Evolutionary conservation across 2,113 vertebrate genomes (phyloP).

Genomic region (Mormyrus iriodes): DNA sequence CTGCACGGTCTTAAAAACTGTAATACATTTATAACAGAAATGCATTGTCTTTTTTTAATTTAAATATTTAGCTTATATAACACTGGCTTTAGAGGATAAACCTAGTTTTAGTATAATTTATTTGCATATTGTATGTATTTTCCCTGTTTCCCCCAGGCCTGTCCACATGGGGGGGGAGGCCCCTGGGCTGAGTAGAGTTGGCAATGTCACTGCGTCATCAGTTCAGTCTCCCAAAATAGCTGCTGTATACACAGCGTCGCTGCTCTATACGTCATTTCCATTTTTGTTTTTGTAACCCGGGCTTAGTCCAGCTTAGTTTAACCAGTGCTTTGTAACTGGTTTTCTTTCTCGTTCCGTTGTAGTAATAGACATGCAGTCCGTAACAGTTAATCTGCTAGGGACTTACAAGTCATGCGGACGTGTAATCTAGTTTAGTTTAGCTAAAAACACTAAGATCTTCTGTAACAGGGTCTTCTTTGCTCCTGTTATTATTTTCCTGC

Average conservation of each 20-base stretch:
- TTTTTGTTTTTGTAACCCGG: too few species aligned
- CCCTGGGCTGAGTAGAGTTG: neutral
- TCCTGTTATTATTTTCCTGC: too few species aligned
- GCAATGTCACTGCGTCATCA: neutral
- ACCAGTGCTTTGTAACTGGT: too few species aligned
- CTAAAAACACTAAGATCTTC: too few species aligned
- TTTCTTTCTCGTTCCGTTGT: too few species aligned
- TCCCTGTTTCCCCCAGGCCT: neutral
- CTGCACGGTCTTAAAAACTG: neutral
- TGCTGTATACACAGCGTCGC: neutral
- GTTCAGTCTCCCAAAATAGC: neutral
- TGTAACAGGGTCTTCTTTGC: too few species aligned
- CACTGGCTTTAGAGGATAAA: neutral
- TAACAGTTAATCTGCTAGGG: too few species aligned
- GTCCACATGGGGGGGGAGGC: neutral
- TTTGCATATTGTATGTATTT: neutral
- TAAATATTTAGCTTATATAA: neutral
- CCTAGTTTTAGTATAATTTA: neutral
- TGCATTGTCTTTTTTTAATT: neutral
- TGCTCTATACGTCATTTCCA: neutral
- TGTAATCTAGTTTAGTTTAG: too few species aligned
- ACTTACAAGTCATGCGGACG: too few species aligned
- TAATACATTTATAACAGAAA: neutral
- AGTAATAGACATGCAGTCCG: too few species aligned
- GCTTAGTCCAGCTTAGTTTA: too few species aligned